phyloP scores from a whole-genome alignment of 2,113 vertebrate species.

The Dipodomys stephensi region DNA sequence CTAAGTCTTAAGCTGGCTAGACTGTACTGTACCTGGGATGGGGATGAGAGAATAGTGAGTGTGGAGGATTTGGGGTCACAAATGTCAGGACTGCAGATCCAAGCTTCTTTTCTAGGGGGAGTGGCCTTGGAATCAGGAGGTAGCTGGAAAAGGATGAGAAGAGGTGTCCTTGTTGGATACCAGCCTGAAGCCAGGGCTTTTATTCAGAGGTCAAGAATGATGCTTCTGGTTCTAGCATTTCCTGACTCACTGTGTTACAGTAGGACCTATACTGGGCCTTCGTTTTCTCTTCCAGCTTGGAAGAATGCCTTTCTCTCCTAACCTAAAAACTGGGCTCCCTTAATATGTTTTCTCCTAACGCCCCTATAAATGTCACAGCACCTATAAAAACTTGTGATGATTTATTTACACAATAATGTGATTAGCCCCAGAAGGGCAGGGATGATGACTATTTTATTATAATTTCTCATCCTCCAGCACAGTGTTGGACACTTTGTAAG shows the following conservation, averaged over 20 bases:
- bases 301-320: constrained; percentile 31
- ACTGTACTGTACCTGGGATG: neutral
- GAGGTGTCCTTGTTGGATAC: neutral
- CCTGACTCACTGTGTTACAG: neutral
- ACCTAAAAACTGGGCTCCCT: neutral
- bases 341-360: constrained; percentile 17
- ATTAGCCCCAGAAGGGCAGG: neutral
- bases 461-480: constrained; percentile 35
- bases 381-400: constrained; percentile 36
- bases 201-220: constrained; percentile 22
- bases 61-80: neutral
- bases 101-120: constrained; percentile 18
- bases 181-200: constrained; percentile 37
- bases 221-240: neutral
- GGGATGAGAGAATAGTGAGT: neutral
- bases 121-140: neutral
- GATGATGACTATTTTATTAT: neutral
- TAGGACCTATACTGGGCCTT: neutral
- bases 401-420: constrained; percentile 37
- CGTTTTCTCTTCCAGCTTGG: constrained; percentile 36
- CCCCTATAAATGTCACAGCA: constrained; percentile 35
- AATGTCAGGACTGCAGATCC: constrained; percentile 34
- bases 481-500: constrained; percentile 37
- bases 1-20: neutral
- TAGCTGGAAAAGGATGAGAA: neutral